Base-by-base conservation (phyloP, 2,797 vertebrate species). In the Chaenodraco wilsoni region DNA sequence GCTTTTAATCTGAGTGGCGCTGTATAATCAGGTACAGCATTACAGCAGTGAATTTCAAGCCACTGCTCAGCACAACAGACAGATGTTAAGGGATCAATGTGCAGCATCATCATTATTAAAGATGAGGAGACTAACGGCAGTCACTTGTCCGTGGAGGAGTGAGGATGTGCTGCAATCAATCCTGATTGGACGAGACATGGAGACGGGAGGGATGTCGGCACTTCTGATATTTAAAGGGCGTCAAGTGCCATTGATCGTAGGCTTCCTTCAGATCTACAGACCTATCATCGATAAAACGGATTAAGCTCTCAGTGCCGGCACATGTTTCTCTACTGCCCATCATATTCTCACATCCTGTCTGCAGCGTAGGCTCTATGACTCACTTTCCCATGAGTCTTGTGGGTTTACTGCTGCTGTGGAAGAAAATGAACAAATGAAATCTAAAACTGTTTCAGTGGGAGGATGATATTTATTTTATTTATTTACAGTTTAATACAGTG, bases 171-270 rank as follows among this genome's bases (percentile, higher is more conserved):
- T 45, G 84, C 82, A 86, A 89, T 93, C 90, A 87, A 90, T 92
- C 85, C 79, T 81, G 82, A 88, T 87, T 86, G 88, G 81, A 43
- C 9, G 14, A 74, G 77, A 78, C 70, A 48, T 19, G 41, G 73
- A 86, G 86, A 82, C 73, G 61, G 83, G 81, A 77, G 78, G 82
- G 78, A 67, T 80, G 90, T 85, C 73, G 51, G 74, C 79, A 54
- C 82, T 88, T 76, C 75, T 87, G 84, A 89, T 91, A 87, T 92
- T 92, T 92, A 90, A 87, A 33, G 75, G 61, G 83, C 88, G 88
- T 89, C 91, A 92, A 91, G 84, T 79, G 82, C 75, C 88, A 93
- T 94, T 75, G 91, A 94, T 94, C 73, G 76, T 37, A 61, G 61
- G 76, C 85, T 88, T 85, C 85, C 89, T 73, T 62, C 55, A 0